These are phyloP conservation scores for Entomyzon cyanotis DNA, from an alignment of 2,113 vertebrate genomes.

Conservation along the genomic window DNA sequence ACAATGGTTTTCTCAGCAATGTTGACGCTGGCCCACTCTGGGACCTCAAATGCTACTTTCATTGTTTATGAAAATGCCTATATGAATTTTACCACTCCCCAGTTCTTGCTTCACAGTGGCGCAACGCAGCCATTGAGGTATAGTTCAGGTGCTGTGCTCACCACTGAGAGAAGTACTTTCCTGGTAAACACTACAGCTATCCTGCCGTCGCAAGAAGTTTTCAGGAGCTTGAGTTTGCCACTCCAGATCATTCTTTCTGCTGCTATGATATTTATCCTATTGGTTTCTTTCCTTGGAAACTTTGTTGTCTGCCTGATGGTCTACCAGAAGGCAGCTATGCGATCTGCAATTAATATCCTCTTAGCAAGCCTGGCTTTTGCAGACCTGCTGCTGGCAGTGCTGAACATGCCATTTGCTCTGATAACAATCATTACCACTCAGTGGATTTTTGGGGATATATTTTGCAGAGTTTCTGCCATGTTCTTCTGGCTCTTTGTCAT, in stretches of 20 bases:
- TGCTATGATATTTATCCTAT: conserved; percentile 86
- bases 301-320: conserved; percentile 98
- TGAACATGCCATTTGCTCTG: conserved; percentile 95
- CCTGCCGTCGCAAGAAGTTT: conserved; percentile 63
- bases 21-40: conserved; percentile 71
- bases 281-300: conserved; percentile 91
- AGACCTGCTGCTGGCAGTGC: conserved; percentile 92
- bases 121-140: conserved; percentile 67
- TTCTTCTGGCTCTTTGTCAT: conserved; percentile 96
- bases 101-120: conserved; percentile 66
- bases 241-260: conserved; percentile 91
- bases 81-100: conserved; percentile 76
- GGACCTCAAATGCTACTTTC: conserved; percentile 75
- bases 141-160: conserved; percentile 63
- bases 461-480: conserved; percentile 94
- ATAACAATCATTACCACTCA: conserved; percentile 87
- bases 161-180: conserved; percentile 67
- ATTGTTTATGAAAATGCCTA: conserved; percentile 79
- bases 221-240: conserved; percentile 80
- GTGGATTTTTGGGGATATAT: conserved; percentile 91
- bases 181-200: conserved; percentile 65
- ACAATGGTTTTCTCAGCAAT: conserved; percentile 83
- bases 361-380: conserved; percentile 95
- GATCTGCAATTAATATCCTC: conserved; percentile 98
- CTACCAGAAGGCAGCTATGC: conserved; percentile 96